These are phyloP conservation scores for Danio rerio DNA, from an alignment of 2,113 vertebrate species.

Conservation along the genomic window DNA sequence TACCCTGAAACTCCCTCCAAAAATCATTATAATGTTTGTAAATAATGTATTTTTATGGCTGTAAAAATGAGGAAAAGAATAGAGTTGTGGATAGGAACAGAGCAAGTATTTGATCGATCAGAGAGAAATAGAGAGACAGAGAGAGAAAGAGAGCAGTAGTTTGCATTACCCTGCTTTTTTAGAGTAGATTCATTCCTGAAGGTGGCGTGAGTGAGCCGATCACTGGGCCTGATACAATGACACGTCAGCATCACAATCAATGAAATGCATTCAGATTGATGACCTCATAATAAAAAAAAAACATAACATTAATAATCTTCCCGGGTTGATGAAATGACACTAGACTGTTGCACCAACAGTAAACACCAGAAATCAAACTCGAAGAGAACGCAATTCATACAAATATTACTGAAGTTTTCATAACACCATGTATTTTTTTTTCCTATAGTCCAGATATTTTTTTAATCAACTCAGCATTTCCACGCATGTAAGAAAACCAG, in stretches of 20 bases:
- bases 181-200: constrained; percentile 57
- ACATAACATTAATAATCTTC: constrained; percentile 37
- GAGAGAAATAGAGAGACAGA: constrained; percentile 4
- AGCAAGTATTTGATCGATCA: neutral
- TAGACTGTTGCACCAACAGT: constrained; percentile 72
- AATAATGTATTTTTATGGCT: neutral
- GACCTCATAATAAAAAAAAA: constrained; percentile 30
- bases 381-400: constrained; percentile 66
- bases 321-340: constrained; percentile 65
- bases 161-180: constrained; percentile 59
- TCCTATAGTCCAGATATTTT: constrained; percentile 60
- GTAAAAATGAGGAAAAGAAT: neutral
- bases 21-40: neutral
- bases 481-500: constrained; percentile 79
- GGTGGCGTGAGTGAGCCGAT: constrained; percentile 47
- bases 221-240: constrained; percentile 55
- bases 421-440: constrained; percentile 65
- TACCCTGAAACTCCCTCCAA: neutral
- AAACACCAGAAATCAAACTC: constrained; percentile 64
- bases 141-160: constrained; percentile 49
- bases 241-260: constrained; percentile 51
- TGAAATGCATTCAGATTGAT: constrained; percentile 36
- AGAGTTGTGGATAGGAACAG: neutral
- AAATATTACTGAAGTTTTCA: constrained; percentile 76
- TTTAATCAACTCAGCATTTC: constrained; percentile 70